Evolutionary conservation across 1,140 invertebrate genomes (phyloP).

Genomic region (Polypedilum vanderplanki): DNA sequence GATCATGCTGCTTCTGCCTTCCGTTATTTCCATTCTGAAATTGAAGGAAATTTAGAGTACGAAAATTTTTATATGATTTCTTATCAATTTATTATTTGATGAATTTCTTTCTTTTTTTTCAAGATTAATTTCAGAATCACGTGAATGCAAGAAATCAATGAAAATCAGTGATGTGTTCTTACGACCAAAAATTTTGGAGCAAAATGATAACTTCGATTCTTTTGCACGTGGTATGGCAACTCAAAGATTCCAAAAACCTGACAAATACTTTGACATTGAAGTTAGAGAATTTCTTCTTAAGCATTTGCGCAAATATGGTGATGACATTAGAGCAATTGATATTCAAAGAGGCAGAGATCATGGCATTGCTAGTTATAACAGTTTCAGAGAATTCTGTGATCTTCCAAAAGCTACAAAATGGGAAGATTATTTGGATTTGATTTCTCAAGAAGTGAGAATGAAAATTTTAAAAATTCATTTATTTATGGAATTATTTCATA

Average conservation of each 20-base stretch:
- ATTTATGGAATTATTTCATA: neutral
- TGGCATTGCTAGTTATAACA: slow-evolving; percentile 75
- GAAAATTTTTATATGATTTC: slow-evolving; percentile 33
- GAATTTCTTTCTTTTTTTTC: neutral
- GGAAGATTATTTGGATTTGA: slow-evolving; percentile 68
- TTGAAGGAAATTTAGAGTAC: slow-evolving; percentile 71
- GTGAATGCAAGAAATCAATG: slow-evolving; percentile 51
- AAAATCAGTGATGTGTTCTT: slow-evolving; percentile 73
- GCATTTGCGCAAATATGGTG: slow-evolving; percentile 58
- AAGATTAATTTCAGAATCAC: slow-evolving; percentile 59
- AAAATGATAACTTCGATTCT: slow-evolving; percentile 63
- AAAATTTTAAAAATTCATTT: slow-evolving; percentile 6
- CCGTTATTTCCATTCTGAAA: slow-evolving; percentile 78
- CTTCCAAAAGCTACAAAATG: slow-evolving; percentile 63
- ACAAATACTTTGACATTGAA: slow-evolving; percentile 65
- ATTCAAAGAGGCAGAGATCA: slow-evolving; percentile 87
- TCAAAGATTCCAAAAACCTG: slow-evolving; percentile 61
- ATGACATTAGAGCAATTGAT: slow-evolving; percentile 75
- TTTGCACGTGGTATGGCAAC: slow-evolving; percentile 62
- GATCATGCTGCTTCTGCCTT: slow-evolving; percentile 81
- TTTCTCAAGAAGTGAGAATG: slow-evolving; percentile 54
- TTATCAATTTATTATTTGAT: slow-evolving; percentile 27
- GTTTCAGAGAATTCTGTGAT: slow-evolving; percentile 72
- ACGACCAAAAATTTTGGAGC: slow-evolving; percentile 51
- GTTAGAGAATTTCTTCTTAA: slow-evolving; percentile 73